Evolutionary conservation across 2,888 invertebrate genomes (phyloP), one percentile per base, ranked within the genome.

Genomic region (Lepidonotus clava): DNA sequence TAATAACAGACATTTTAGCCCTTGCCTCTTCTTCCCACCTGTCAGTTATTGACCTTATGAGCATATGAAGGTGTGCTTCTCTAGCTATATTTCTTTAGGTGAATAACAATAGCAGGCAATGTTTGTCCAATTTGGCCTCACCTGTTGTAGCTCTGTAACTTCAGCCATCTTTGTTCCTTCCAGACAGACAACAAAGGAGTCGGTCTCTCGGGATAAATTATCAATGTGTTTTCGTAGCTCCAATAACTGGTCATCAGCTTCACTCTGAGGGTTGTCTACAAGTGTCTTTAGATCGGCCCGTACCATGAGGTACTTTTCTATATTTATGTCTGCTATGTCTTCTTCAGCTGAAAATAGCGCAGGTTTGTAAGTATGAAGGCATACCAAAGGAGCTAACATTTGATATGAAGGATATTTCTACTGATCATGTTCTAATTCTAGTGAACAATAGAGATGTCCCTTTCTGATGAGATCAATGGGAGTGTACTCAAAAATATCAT

Each of bases 101-200:
- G 18, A 46, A 46, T 11, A 46, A 46, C 6, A 46, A 46, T 18
- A 6, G 18, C 46, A 18, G 18, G 8, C 6, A 46, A 11, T 46
- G 18, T 46, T 61, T 61, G 8, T 61, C 8, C 34, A 76, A 38
- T 11, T 4, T 6, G 6, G 28, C 6, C 83, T 0, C 21, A 83
- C 84, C 56, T 56, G 56, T 66, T 84, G 24, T 18, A 84, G 21
- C 1, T 84, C 61, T 24, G 61, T 21, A 28, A 61, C 61, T 24
- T n/a, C 80, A 8, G 32, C 80, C 1, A 77, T 21, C 21, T 28
- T 18, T 0, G 92, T 92, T 36, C 89, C 90, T 28, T 89, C 67
- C 28, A 91, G 85, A 87, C 91, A 90, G 36, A 92, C 90, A 41
- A 91, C 90, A 89, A 91, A 93, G 32, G 91, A 90, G 67, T 90